phyloP scores from a whole-genome alignment of 2,888 invertebrate species.

The Prenolepis imparis region DNA sequence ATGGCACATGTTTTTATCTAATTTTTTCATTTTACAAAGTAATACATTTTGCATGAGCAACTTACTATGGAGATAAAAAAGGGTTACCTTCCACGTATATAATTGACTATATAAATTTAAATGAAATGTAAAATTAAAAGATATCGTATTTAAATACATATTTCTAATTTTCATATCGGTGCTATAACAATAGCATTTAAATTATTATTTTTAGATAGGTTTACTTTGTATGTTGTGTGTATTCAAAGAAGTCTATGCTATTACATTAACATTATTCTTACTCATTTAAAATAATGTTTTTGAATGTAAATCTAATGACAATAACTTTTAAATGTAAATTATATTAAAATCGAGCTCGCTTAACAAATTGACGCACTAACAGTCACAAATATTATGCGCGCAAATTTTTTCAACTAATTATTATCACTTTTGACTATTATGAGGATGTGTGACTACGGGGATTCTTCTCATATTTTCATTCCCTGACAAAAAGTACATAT shows the following conservation, averaged over 20 bases:
- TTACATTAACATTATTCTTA: constrained; percentile 3
- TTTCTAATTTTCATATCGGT: constrained; percentile 33
- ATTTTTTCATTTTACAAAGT: constrained; percentile 29
- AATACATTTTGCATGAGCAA: neutral
- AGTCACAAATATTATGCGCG: neutral
- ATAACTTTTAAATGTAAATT: constrained; percentile 17
- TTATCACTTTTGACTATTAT: neutral
- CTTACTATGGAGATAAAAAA: neutral
- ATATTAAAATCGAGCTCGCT: neutral
- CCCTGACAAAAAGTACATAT: too few species aligned
- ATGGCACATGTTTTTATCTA: constrained; percentile 15
- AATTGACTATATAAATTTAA: constrained; percentile 10
- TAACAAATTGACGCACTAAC: neutral
- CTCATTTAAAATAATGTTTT: neutral
- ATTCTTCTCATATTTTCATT: neutral
- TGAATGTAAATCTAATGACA: neutral
- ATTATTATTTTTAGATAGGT: constrained; percentile 22
- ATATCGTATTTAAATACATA: neutral
- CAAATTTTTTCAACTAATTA: neutral
- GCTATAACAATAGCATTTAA: neutral
- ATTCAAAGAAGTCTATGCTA: neutral
- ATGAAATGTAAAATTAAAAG: neutral
- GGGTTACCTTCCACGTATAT: constrained; percentile 5
- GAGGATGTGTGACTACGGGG: too few species aligned
- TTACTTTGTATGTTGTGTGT: neutral